phyloP scores from a whole-genome alignment of 2,888 invertebrate genomes.

The Plutella xylostella region DNA sequence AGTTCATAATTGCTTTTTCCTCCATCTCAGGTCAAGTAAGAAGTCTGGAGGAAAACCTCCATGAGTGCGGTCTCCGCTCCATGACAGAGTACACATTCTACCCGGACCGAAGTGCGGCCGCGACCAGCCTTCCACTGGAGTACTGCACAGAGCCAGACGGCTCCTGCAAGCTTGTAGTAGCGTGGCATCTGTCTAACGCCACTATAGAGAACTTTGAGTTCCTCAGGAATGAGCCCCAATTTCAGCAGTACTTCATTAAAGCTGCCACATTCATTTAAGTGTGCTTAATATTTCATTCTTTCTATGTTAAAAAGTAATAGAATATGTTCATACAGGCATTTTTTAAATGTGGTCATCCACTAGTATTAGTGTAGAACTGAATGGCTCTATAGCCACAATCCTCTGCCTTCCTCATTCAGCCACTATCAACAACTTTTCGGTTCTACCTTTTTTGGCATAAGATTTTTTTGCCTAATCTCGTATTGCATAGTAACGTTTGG shows the following conservation, averaged over 20 bases:
- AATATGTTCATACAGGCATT: no score
- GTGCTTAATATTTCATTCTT: no score
- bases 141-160: slow-evolving; percentile 46
- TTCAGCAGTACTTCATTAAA: slow-evolving; percentile 41
- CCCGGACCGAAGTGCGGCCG: slow-evolving; percentile 29
- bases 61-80: slow-evolving; percentile 41
- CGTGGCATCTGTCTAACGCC: slow-evolving; percentile 51
- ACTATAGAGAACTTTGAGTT: slow-evolving; percentile 54
- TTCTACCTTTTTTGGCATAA: no score
- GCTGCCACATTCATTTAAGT: no score
- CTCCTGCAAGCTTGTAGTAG: slow-evolving; percentile 44
- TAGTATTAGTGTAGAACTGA: no score
- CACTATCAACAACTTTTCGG: no score
- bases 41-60: slow-evolving; percentile 35
- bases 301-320: no score
- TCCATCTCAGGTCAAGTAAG: slow-evolving; percentile 35
- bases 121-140: slow-evolving; percentile 33
- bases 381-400: no score
- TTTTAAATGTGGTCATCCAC: no score
- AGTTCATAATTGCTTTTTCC: neutral
- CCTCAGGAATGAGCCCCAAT: slow-evolving; percentile 39
- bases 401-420: no score
- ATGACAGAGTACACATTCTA: slow-evolving; percentile 51
- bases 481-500: no score
- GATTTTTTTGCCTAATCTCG: no score